Evolutionary conservation across 2,113 vertebrate species (phyloP).

Genomic region (Anguilla japonica): DNA sequence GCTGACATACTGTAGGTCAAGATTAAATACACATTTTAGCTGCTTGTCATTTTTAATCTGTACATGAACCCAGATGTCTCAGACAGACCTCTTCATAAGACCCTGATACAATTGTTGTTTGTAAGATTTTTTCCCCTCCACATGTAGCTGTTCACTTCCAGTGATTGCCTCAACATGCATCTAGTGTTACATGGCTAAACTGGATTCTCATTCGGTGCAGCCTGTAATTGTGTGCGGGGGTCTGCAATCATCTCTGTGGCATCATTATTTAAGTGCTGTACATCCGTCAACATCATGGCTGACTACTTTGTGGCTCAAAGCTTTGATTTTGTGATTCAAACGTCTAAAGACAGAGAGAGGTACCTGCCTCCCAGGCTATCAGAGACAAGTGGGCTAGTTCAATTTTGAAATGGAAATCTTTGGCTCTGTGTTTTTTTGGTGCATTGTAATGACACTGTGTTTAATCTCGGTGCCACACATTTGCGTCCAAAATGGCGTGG

Average conservation of each 20-base stretch:
- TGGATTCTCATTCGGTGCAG: neutral
- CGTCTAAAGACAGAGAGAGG: too few relatives aligned
- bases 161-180: neutral
- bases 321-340: too few relatives aligned
- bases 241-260: neutral
- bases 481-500: too few relatives aligned
- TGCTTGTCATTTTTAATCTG: neutral
- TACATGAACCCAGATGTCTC: neutral
- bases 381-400: too few relatives aligned
- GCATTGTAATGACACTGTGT: too few relatives aligned
- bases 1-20: constrained; percentile 14
- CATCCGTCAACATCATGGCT: too few relatives aligned
- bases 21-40: neutral
- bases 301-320: too few relatives aligned
- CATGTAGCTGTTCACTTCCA: neutral
- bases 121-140: neutral
- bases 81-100: neutral
- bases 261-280: neutral
- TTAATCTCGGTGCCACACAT: too few relatives aligned
- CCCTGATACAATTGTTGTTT: too few relatives aligned
- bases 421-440: neutral
- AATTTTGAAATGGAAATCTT: neutral
- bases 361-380: too few relatives aligned
- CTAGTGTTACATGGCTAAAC: neutral
- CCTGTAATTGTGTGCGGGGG: neutral